Evolutionary conservation across 2,113 vertebrate species (phyloP).

Genomic region (Sphaerodactylus townsendi): DNA sequence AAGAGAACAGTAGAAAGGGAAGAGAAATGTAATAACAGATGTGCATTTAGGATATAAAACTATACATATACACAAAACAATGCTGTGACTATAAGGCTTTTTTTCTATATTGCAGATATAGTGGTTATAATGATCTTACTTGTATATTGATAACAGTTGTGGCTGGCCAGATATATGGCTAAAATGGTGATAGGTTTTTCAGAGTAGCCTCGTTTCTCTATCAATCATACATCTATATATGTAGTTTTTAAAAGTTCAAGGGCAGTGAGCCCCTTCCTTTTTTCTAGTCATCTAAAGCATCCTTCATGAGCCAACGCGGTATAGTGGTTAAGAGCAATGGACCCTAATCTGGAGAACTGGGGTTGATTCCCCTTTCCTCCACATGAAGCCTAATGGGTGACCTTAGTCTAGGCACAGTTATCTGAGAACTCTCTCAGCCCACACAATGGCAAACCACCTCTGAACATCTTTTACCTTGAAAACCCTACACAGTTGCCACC

Average conservation of each 20-base stretch:
- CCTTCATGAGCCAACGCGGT: too few species aligned
- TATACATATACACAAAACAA: constrained; percentile 11
- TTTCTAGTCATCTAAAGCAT: background rate
- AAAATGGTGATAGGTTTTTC: background rate
- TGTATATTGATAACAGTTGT: background rate
- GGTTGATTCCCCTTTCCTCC: too few species aligned
- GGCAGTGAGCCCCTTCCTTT: background rate
- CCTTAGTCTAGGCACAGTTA: too few species aligned
- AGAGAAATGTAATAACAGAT: constrained; percentile 4
- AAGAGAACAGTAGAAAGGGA: background rate
- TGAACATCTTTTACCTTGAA: too few species aligned
- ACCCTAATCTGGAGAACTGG: too few species aligned
- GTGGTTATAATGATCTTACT: background rate
- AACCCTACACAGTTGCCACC: too few species aligned
- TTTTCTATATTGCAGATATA: constrained; percentile 19
- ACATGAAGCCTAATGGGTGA: too few species aligned
- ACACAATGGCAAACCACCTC: too few species aligned
- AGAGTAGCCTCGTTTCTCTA: background rate
- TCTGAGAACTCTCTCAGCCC: too few species aligned
- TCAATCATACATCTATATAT: background rate
- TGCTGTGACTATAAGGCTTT: background rate
- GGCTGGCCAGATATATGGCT: background rate
- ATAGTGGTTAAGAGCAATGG: too few species aligned
- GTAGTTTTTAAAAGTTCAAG: background rate
- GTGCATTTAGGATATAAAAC: background rate